Evolutionary conservation across 2,888 invertebrate species (phyloP), one percentile per base, ranked within the genome.

Genomic region (Tipula unca): DNA sequence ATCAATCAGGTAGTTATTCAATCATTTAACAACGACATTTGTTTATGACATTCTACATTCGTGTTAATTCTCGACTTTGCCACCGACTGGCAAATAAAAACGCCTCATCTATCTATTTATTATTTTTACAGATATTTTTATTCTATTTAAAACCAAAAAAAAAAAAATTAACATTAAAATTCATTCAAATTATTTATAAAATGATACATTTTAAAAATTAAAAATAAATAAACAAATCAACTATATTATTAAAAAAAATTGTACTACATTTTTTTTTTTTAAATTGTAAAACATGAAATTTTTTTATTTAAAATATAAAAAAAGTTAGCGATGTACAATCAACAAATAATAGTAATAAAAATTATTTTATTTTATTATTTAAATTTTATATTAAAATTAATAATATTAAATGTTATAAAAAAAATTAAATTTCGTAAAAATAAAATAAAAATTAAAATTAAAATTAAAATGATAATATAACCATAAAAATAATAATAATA

Each of bases 291-390:
- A 69, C 69, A 69, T 69, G 69, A 69, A 25, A 69, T 69, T 69
- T 69, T 25, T 10, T 69, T 69, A 13, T 69, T 69, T 69, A 25
- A 69, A 69, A 25, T 25, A 69, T 69, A 69, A 69, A 69, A 69
- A 69, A 69, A 69, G 69, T 69, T 69, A 69, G 69, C 69, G 69
- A 69, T 69, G 69, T 69, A 69, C 69, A 69, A 69, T 69, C 69
- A 69, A 69, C 69, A 69, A 69, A 69, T 69, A 25, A 25, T 20
- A 69, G 69, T 69, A 69, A 69, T 69, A 69, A 69, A 69, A 69
- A 69, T 25, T 69, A 69, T 69, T 69, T 25, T 69, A 69, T 69
- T 25, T 69, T 69, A 69, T 69, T 69, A 69, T 69, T 69, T 69
- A 69, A 69, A 69, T 69, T 69, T 69, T 69, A 69, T 69, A 69